A percentile compares a stretch with the other conserved stretches of the same genome.
These are phyloP conservation scores for Seriola aureovittata DNA, from an alignment of 2,113 vertebrate genomes.

Conservation along the genomic window DNA sequence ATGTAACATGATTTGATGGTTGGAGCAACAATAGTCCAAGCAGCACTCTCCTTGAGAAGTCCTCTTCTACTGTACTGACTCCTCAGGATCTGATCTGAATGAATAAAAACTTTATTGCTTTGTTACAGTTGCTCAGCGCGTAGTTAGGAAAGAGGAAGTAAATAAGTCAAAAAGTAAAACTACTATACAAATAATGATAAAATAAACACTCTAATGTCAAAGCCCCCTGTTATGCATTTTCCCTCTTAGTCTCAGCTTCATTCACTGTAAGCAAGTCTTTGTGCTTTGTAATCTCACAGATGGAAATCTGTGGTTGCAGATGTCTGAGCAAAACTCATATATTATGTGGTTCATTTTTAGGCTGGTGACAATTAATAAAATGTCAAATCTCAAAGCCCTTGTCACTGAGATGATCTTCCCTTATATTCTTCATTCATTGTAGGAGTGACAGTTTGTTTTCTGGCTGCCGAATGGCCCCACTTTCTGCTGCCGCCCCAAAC, in stretches of 20 bases:
- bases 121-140: neutral
- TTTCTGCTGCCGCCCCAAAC: conserved; percentile 13
- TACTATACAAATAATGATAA: too few species aligned
- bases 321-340: conserved; percentile 24
- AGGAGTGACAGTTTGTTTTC: conserved; percentile 9
- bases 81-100: neutral
- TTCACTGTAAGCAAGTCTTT: conserved; percentile 44
- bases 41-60: neutral
- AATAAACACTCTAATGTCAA: conserved; percentile 24
- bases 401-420: neutral
- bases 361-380: conserved; percentile 15
- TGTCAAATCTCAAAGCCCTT: neutral
- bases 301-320: conserved; percentile 41
- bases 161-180: too few species aligned
- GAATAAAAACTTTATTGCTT: neutral
- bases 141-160: too few species aligned
- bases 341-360: neutral
- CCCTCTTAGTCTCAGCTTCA: neutral
- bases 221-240: conserved; percentile 18
- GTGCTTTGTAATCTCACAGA: conserved; percentile 50
- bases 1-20: conserved; percentile 4
- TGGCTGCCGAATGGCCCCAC: conserved; percentile 40
- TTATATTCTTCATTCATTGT: conserved; percentile 6
- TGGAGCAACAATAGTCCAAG: neutral
- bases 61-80: conserved; percentile 29